A percentile compares a stretch with the other conserved stretches of the same genome.
Conservation (phyloP, 1,140 invertebrate genomes). For the Patella vulgata region DNA sequence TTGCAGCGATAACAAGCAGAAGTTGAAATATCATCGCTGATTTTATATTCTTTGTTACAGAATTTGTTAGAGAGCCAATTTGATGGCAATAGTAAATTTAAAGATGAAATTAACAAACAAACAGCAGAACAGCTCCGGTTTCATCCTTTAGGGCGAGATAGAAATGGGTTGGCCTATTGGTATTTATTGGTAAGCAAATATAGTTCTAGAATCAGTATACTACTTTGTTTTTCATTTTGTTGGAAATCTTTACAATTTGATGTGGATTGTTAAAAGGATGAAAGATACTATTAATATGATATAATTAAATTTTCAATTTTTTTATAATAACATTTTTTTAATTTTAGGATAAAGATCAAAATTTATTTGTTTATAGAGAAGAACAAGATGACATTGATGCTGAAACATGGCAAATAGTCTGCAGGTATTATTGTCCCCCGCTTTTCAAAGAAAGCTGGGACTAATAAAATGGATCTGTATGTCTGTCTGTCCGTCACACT, state of each 20-base stretch:
- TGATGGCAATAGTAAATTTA: slow-evolving; percentile 93
- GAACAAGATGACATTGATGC: slow-evolving; percentile 88
- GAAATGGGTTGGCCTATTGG: slow-evolving; percentile 91
- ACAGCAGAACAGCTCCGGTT: slow-evolving; percentile 82
- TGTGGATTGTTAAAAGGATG: not conserved
- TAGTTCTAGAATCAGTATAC: no score
- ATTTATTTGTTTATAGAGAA: slow-evolving; percentile 92
- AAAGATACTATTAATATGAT: not conserved
- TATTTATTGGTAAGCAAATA: slow-evolving; percentile 77
- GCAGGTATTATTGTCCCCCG: slow-evolving; percentile 77
- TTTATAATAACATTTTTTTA: no score
- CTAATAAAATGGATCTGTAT: no score
- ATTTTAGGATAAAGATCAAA: slow-evolving; percentile 80
- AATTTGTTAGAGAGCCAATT: slow-evolving; percentile 93
- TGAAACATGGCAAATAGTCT: slow-evolving; percentile 88
- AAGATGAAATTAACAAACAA: slow-evolving; percentile 87
- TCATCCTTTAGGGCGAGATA: slow-evolving; percentile 89
- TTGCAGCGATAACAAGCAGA: no score
- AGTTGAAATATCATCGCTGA: no score
- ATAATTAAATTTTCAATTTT: no score
- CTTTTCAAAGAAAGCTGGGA: no score
- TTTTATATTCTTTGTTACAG: no score
- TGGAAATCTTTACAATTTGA: not conserved
- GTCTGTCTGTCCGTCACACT: no score
- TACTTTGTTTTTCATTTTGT: not conserved